Percentiles rank a stretch among this genome's conserved stretches.
phyloP scores from a whole-genome alignment of 2,888 invertebrate species.

The Omphaloscelis lunosa region DNA sequence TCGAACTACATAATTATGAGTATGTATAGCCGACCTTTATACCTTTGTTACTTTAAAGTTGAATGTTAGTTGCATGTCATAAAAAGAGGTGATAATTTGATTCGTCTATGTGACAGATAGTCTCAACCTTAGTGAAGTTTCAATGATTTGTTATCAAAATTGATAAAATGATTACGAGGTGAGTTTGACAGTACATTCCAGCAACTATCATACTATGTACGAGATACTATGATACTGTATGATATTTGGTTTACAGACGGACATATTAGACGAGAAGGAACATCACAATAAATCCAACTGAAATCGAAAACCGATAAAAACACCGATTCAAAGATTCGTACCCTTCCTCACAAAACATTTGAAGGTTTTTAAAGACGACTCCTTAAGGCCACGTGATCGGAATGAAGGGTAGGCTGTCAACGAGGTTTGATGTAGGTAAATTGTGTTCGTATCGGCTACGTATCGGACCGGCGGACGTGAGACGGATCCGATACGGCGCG shows the following conservation, averaged over 20 bases:
- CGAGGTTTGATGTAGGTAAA: conserved; percentile 79
- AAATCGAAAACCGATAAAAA: conserved; percentile 42
- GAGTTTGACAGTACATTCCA: background rate
- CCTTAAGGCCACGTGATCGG: conserved; percentile 61
- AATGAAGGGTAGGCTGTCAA: conserved; percentile 65
- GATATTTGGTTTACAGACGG: background rate
- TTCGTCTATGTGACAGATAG: background rate
- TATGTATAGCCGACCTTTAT: too few species aligned
- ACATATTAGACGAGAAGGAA: background rate
- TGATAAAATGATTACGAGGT: background rate
- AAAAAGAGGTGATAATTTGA: background rate
- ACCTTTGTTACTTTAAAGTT: background rate
- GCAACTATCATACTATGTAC: background rate
- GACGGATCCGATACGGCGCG: conserved; percentile 59
- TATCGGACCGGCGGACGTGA: conserved; percentile 59
- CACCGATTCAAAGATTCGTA: conserved; percentile 33
- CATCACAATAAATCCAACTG: conserved; percentile 30
- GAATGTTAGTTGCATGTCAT: background rate
- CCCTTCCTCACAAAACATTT: conserved; percentile 48
- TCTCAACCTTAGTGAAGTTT: background rate
- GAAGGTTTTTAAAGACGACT: conserved; percentile 68
- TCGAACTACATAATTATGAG: background rate
- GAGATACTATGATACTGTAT: background rate
- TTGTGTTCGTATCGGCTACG: conserved; percentile 73
- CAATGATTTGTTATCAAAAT: background rate